A percentile compares a stretch with the other conserved stretches of the same genome.
phyloP scores from a whole-genome alignment of 2,888 invertebrate genomes.

The Ceriagrion tenellum region DNA sequence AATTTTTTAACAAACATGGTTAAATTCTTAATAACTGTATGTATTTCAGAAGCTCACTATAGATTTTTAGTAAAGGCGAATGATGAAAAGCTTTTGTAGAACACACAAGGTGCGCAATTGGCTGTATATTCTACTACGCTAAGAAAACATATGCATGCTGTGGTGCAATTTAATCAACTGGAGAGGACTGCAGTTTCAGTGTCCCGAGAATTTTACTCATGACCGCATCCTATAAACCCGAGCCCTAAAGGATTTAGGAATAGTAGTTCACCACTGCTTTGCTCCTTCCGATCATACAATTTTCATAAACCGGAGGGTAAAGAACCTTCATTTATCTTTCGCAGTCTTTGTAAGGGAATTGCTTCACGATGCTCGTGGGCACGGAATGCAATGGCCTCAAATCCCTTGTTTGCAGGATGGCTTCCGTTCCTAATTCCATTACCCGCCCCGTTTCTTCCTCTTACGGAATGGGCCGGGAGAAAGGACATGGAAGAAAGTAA shows the following conservation, averaged over 20 bases:
- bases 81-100: too few species aligned
- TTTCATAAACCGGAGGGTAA: neutral
- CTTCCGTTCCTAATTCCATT: neutral
- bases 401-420: neutral
- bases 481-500: too few species aligned
- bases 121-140: too few species aligned
- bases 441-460: neutral
- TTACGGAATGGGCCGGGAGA: neutral
- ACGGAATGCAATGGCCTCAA: slow-evolving; percentile 7
- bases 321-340: slow-evolving; percentile 11
- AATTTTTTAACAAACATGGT: too few species aligned
- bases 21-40: too few species aligned
- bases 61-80: too few species aligned
- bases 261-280: neutral
- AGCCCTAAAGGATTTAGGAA: neutral
- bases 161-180: neutral
- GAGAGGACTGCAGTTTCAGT: neutral
- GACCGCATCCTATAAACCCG: neutral
- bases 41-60: too few species aligned
- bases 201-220: neutral
- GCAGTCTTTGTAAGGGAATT: slow-evolving; percentile 14
- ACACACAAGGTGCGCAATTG: too few species aligned
- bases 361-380: neutral
- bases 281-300: slow-evolving; percentile 1
- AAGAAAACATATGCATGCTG: neutral